Evolutionary conservation across 2,888 invertebrate genomes (phyloP), one percentile per base, ranked within the genome.

Genomic region (Cremastinae sp.): DNA sequence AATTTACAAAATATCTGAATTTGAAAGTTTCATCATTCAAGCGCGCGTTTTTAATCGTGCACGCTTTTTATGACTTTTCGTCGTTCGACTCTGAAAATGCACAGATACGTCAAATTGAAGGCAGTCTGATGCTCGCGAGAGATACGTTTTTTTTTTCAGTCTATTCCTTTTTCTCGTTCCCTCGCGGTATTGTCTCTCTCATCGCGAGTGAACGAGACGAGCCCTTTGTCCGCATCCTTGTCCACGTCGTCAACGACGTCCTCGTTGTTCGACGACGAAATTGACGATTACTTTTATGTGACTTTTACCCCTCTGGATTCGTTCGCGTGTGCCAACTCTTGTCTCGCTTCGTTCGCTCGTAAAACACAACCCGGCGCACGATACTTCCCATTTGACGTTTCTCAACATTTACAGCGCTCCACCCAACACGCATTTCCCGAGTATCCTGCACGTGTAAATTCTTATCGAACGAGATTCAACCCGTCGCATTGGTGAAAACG

Each of bases 201-300:
- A 8, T 43, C 39, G 39, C 39, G 55, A 66, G 37, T 35, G 51
- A 64, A 39, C 39, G 37, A 66, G 66, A 55, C 65, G 55, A 66
- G 55, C 66, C 56, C 66, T 75, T 71, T 75, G 71, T 71, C 56
- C 61, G 61, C 49, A 66, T 71, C 56, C 74, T 65, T 70, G 74
- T 70, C 59, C 28, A 66, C 55, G 66, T 55, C 61, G 61, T 65
- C 53, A 37, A 16, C 51, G 10, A 37, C 55, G 12, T 18, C 53
- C 18, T 73, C 65, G 59, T 58, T 66, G 75, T 71, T 75, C 66
- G 71, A 71, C 75, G 71, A 78, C 78, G 62, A 80, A 80, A 78
- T 79, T 79, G 78, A 74, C 78, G 78, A 80, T 80, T 80, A 80
- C 78, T 79, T 79, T 79, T 78, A 71, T 75, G 75, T 75, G 71